Evolutionary conservation across 2,797 vertebrate species (phyloP).

Genomic region (Tauraco hartlaubi): DNA sequence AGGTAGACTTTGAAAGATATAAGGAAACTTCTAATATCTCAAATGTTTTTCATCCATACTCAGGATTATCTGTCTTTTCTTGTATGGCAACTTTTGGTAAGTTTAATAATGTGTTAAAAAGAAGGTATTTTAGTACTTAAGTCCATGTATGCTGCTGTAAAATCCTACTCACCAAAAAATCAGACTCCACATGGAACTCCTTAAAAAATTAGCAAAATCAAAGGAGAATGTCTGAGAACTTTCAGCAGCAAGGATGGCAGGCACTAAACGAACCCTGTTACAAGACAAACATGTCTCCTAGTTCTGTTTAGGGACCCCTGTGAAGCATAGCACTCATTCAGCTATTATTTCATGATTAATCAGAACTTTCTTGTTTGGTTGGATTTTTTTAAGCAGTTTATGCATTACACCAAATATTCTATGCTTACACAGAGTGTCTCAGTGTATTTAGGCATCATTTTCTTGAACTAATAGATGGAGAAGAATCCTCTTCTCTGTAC

Average conservation of each 20-base stretch:
- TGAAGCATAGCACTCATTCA: neutral
- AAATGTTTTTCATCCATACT: neutral
- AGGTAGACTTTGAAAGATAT: neutral
- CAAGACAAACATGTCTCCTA: neutral
- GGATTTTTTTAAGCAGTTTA: neutral
- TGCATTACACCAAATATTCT: neutral
- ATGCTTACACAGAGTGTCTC: neutral
- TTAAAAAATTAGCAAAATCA: neutral
- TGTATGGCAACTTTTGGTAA: neutral
- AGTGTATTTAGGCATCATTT: neutral
- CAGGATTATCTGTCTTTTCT: neutral
- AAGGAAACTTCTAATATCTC: neutral
- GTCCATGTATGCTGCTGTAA: neutral
- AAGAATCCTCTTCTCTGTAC: neutral
- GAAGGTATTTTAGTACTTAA: neutral
- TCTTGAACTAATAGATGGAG: neutral
- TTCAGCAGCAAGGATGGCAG: neutral
- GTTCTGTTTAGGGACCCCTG: neutral
- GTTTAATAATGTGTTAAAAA: neutral
- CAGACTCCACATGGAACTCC: neutral
- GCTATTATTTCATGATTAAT: neutral
- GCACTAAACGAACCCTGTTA: neutral
- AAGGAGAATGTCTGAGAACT: neutral
- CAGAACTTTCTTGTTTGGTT: fast-evolving
- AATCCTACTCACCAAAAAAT: neutral